A percentile compares a stretch with the other conserved stretches of the same genome.
phyloP scores from a whole-genome alignment of 2,797 vertebrate species.

The Pyrocephalus nanus region DNA sequence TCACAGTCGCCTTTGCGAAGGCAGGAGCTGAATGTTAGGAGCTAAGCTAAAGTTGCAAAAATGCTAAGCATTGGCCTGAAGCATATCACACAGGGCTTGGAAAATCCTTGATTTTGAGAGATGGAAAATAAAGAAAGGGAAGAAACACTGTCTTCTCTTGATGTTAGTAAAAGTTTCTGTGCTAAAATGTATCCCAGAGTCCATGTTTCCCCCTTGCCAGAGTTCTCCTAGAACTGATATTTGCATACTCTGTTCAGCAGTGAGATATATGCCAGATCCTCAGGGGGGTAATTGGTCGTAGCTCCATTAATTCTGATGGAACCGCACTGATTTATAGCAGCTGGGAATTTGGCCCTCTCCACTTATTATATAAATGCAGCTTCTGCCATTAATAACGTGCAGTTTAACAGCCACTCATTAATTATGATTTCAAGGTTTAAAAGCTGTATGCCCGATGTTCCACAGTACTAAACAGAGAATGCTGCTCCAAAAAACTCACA shows the following conservation, averaged over 20 bases:
- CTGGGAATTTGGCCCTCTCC: conserved; percentile 11
- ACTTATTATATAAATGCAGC: conserved; percentile 9
- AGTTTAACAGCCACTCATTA: neutral
- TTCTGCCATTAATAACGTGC: conserved; percentile 18
- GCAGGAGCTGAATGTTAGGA: neutral
- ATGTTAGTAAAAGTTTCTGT: neutral
- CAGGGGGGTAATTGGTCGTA: neutral
- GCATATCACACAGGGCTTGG: neutral
- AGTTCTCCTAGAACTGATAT: neutral
- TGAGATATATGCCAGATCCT: neutral
- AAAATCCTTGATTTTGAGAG: neutral
- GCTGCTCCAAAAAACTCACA: neutral
- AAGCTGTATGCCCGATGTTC: neutral
- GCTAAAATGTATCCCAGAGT: neutral
- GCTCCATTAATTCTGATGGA: neutral
- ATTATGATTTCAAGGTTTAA: conserved; percentile 7
- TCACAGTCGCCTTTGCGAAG: neutral
- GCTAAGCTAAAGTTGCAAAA: neutral
- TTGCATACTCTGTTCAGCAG: neutral
- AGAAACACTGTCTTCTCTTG: neutral
- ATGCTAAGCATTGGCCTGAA: neutral
- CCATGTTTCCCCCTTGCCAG: neutral
- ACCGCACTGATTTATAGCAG: neutral
- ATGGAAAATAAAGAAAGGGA: neutral
- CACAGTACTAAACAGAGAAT: neutral